Conservation (phyloP, 92 coral and sea anemone genomes). For the Bergia puertoricense region DNA sequence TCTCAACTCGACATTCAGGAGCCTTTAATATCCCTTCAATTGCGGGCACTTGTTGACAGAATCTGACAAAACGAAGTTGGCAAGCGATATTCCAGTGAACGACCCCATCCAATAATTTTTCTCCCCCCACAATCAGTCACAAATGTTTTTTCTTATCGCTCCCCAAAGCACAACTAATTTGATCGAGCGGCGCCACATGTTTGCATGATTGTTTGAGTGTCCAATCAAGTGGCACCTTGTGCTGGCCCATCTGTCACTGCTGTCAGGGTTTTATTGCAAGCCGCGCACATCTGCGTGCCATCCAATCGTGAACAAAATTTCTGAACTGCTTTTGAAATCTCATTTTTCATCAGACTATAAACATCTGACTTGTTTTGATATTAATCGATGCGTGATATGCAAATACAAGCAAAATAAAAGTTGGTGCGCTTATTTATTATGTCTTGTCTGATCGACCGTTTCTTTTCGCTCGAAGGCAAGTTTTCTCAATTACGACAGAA, state of each 20-base stretch:
- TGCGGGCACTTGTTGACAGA: constrained; percentile 43
- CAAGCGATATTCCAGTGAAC: constrained; percentile 29
- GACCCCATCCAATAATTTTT: constrained; percentile 38
- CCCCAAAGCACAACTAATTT: constrained; percentile 22
- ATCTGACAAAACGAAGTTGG: constrained; percentile 24
- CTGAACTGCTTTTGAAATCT: not conserved
- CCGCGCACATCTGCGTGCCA: not conserved
- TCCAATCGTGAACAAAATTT: constrained; percentile 25
- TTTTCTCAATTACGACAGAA: too few relatives aligned
- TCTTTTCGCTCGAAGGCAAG: too few relatives aligned
- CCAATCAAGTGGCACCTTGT: constrained; percentile 22
- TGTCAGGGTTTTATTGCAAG: not conserved
- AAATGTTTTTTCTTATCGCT: constrained; percentile 24
- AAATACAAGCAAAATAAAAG: not conserved
- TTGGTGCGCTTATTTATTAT: not conserved
- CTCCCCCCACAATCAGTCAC: constrained; percentile 14
- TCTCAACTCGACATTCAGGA: not conserved
- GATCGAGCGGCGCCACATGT: constrained; percentile 17
- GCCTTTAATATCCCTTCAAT: constrained; percentile 2
- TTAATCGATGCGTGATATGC: constrained; percentile 3
- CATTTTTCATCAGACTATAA: constrained; percentile 37
- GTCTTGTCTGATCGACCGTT: not conserved
- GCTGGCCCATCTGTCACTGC: constrained; percentile 17
- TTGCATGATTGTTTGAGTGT: not conserved
- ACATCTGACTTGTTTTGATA: constrained; percentile 22